A percentile compares a stretch with the other conserved stretches of the same genome.
Conservation (phyloP, 2,888 invertebrate genomes). For the Temnothorax ravouxi region DNA sequence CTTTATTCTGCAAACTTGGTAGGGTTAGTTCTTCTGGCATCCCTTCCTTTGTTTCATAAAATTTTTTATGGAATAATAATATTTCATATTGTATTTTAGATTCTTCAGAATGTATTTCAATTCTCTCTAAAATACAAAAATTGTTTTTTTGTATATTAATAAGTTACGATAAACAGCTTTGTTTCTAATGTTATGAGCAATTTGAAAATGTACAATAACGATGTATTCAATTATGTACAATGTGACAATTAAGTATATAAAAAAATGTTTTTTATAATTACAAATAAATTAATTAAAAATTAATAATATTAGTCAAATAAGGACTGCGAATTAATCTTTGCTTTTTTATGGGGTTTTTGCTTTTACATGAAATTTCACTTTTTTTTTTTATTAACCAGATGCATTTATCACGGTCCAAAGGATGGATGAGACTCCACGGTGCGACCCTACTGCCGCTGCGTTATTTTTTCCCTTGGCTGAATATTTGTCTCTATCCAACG, state of each 20-base stretch:
- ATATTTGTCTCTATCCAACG: constrained; percentile 75
- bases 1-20: constrained; percentile 72
- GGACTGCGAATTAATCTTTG: constrained; percentile 56
- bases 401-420: constrained; percentile 78
- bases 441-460: constrained; percentile 65
- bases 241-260: background rate
- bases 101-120: background rate
- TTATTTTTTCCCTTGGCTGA: constrained; percentile 74
- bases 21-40: constrained; percentile 61
- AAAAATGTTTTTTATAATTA: background rate
- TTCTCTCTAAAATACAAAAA: background rate
- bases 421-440: constrained; percentile 73
- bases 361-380: constrained; percentile 29
- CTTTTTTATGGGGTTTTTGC: constrained; percentile 51
- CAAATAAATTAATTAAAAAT: constrained; percentile 5
- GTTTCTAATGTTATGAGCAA: background rate
- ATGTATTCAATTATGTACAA: background rate
- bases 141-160: background rate
- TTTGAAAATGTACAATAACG: background rate
- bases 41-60: constrained; percentile 38
- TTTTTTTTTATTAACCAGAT: constrained; percentile 73
- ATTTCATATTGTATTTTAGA: constrained; percentile 7
- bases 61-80: background rate
- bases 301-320: constrained; percentile 42
- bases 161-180: background rate